A percentile compares a stretch with the other conserved stretches of the same genome.
Conservation (phyloP, 2,888 invertebrate species). For the Clusia tigrina region DNA sequence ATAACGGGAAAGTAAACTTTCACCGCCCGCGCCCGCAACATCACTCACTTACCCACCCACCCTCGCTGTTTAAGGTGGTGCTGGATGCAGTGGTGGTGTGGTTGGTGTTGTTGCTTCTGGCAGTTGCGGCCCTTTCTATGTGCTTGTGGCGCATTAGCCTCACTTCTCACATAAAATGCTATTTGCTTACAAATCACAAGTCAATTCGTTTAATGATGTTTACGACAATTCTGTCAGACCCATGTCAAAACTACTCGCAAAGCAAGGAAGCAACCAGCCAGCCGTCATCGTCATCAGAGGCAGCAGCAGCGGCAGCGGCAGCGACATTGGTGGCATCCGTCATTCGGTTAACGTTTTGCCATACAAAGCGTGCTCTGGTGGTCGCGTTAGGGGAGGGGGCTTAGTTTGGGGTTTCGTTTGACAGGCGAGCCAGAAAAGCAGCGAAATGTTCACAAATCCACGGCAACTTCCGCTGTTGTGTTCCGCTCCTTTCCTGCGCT, state of each 20-base stretch:
- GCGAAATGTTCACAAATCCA: too few species aligned
- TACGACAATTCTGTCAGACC: slow-evolving; percentile 3
- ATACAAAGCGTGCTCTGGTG: too few species aligned
- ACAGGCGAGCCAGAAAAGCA: too few species aligned
- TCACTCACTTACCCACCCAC: neutral
- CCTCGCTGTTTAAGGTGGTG: neutral
- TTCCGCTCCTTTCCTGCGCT: too few species aligned
- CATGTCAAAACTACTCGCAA: neutral
- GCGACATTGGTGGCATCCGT: neutral
- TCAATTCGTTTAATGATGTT: slow-evolving; percentile 11
- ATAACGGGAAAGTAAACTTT: neutral
- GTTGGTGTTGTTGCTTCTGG: neutral
- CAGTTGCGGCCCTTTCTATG: neutral
- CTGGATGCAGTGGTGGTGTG: neutral
- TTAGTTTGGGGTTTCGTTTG: too few species aligned
- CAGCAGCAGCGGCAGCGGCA: neutral
- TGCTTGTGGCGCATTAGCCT: neutral
- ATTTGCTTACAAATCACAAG: neutral
- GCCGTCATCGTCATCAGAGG: neutral
- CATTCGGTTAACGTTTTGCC: too few species aligned
- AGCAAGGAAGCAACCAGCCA: too few species aligned
- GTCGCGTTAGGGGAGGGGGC: too few species aligned
- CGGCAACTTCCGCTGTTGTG: too few species aligned
- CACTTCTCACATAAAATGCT: neutral
- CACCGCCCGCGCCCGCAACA: neutral